Evolutionary conservation across 1,140 invertebrate genomes (phyloP).

Genomic region (Scylla paramamosain): DNA sequence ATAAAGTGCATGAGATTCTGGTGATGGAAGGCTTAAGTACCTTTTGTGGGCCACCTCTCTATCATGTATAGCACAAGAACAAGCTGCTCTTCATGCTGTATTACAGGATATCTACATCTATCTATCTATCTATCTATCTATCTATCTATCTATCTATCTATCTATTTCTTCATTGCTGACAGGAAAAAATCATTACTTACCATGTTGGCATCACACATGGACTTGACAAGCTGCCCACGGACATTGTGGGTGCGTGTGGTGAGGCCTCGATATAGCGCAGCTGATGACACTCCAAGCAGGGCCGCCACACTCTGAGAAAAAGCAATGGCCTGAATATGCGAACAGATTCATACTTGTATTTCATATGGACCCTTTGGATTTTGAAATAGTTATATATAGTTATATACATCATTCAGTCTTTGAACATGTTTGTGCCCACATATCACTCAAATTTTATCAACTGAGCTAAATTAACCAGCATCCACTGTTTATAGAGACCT

Average conservation of each 20-base stretch:
- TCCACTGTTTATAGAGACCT: too few relatives aligned
- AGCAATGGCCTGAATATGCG: neutral
- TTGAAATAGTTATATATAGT: neutral
- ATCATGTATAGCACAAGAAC: too few relatives aligned
- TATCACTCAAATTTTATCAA: too few relatives aligned
- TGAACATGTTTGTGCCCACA: neutral
- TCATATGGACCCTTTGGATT: neutral
- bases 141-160: too few relatives aligned
- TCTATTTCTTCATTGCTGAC: too few relatives aligned
- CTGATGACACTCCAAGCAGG: constrained; percentile 89
- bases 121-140: too few relatives aligned
- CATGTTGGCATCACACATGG: constrained; percentile 90
- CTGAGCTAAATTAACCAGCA: too few relatives aligned
- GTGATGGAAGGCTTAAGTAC: too few relatives aligned
- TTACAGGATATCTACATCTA: too few relatives aligned
- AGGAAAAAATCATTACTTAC: constrained; percentile 79
- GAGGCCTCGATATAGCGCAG: constrained; percentile 89
- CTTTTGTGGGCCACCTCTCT: too few relatives aligned
- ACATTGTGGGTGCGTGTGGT: constrained; percentile 92
- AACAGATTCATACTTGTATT: neutral
- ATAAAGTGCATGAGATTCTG: too few relatives aligned
- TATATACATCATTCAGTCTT: neutral
- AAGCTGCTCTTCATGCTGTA: too few relatives aligned
- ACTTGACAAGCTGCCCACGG: constrained; percentile 90
- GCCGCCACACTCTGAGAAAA: constrained; percentile 89